Percentiles rank a stretch among this genome's conserved stretches.
phyloP scores from a whole-genome alignment of 2,113 vertebrate genomes.

The Poeciliopsis occidentalis region DNA sequence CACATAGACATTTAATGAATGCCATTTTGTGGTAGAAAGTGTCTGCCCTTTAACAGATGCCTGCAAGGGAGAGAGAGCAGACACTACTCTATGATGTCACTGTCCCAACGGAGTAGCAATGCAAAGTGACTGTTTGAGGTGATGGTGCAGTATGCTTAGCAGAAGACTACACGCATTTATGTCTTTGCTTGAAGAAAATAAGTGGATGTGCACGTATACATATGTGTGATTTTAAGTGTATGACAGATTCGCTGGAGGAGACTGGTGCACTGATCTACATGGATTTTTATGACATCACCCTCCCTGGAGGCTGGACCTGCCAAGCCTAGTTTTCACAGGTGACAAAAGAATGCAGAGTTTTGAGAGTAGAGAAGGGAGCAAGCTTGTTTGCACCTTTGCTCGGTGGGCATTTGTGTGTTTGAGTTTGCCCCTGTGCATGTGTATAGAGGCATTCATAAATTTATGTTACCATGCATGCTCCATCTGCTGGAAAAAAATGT shows the following conservation, averaged over 20 bases:
- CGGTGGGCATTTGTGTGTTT: slow-evolving; percentile 27
- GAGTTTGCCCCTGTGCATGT: slow-evolving; percentile 33
- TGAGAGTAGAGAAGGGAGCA: slow-evolving; percentile 31
- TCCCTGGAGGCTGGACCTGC: slow-evolving; percentile 54
- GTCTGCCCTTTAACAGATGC: slow-evolving; percentile 68
- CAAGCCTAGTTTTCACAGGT: slow-evolving; percentile 67
- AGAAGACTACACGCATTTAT: slow-evolving; percentile 64
- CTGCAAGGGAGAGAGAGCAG: slow-evolving; percentile 67
- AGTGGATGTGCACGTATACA: not conserved
- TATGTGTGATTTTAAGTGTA: slow-evolving; percentile 15
- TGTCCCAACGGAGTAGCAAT: slow-evolving; percentile 70
- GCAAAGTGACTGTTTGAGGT: slow-evolving; percentile 76
- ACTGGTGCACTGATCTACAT: slow-evolving; percentile 60
- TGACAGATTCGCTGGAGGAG: slow-evolving; percentile 38
- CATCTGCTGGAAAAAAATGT: slow-evolving; percentile 34
- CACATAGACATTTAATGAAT: slow-evolving; percentile 39
- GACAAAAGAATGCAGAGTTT: slow-evolving; percentile 61
- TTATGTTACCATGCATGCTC: slow-evolving; percentile 38
- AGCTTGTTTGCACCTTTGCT: slow-evolving; percentile 22
- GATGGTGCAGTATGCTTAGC: slow-evolving; percentile 72
- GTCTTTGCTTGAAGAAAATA: slow-evolving; percentile 43
- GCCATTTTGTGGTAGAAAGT: slow-evolving; percentile 57
- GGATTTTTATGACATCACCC: slow-evolving; percentile 73
- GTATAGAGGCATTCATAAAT: slow-evolving; percentile 38
- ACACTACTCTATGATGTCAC: slow-evolving; percentile 78